A percentile compares a stretch with the other conserved stretches of the same genome.
phyloP scores from a whole-genome alignment of 1,140 invertebrate species.

The Meloidogyne chitwoodi region DNA sequence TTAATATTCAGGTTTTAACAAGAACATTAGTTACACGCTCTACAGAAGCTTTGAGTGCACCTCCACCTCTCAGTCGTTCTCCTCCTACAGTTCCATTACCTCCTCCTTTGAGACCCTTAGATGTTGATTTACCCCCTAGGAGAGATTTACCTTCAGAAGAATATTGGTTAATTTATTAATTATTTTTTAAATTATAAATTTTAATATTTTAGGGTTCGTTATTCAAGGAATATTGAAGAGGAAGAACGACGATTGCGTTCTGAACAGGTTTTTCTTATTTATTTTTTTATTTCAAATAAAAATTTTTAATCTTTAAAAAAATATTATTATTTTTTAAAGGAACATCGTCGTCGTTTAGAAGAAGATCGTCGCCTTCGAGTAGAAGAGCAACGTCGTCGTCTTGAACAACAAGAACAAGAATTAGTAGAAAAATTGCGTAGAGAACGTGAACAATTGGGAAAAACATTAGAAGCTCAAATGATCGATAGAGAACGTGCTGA shows the following conservation, averaged over 20 bases:
- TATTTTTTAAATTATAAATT: not conserved
- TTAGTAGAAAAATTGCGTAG: slow-evolving; percentile 44
- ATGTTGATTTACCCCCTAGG: slow-evolving; percentile 16
- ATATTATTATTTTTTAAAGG: slow-evolving; percentile 13
- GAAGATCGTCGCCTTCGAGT: slow-evolving; percentile 49
- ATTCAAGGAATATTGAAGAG: slow-evolving; percentile 53
- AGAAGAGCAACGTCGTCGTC: slow-evolving; percentile 46
- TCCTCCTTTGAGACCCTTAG: slow-evolving; percentile 15
- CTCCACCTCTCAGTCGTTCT: slow-evolving; percentile 41
- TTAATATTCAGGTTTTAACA: slow-evolving; percentile 49
- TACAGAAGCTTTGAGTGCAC: slow-evolving; percentile 50
- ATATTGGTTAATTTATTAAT: slow-evolving; percentile 26
- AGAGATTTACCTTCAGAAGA: slow-evolving; percentile 52
- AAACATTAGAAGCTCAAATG: slow-evolving; percentile 35
- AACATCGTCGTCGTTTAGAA: slow-evolving; percentile 47
- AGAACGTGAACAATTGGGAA: slow-evolving; percentile 47
- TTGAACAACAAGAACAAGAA: slow-evolving; percentile 48
- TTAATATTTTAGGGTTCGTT: slow-evolving; percentile 16
- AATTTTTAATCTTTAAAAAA: not conserved
- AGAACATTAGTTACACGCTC: slow-evolving; percentile 58
- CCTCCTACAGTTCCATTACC: slow-evolving; percentile 37
- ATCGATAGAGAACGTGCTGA: slow-evolving; percentile 33
- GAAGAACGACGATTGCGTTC: slow-evolving; percentile 55
- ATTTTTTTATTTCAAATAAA: too few relatives aligned
- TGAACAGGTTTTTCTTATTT: slow-evolving; percentile 27